Evolutionary conservation across 2,797 vertebrate genomes (phyloP), one percentile per base, ranked within the genome.

Genomic region (Lagodon rhomboides): DNA sequence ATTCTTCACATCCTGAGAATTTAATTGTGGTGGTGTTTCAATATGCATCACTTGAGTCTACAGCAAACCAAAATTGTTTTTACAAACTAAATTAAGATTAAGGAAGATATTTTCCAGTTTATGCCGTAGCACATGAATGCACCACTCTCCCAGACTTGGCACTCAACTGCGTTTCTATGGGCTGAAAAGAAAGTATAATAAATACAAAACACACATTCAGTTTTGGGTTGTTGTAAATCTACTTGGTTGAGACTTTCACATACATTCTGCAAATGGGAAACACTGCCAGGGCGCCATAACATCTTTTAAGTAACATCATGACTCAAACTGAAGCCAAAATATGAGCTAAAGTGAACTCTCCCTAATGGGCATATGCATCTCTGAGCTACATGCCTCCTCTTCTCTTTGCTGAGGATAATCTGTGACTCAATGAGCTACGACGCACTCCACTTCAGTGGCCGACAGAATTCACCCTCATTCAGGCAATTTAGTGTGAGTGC

Each of bases 401-500:
- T 83, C 75, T 78, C 80, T 60, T 76, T 83, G 77, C 69, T 75
- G 71, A 84, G 86, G 89, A 92, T 80, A 82, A 91, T 85, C 80
- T 77, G 78, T 69, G 83, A 87, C 87, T 92, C 90, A 82, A 82
- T 84, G 79, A 90, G 79, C 68, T 85, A 75, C 49, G 51, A 63
- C 89, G 84, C 89, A 88, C 82, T 92, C 85, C 86, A 90, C 83
- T 91, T 86, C 86, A 82, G 77, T 78, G 84, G 85, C 90, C 87
- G 82, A 82, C 85, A 87, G 84, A 90, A 92, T 93, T 84, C 78
- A 72, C 88, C 92, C 90, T 92, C 89, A 90, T 92, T 94, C 89
- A 91, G 89, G 90, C 92, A 93, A 93, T 95, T 94, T 93, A 84
- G 71, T 76, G 81, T 68, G 79, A 93, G 91, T 89, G 91, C 90